phyloP scores from a whole-genome alignment of 2,888 invertebrate species.

The Limenitis camilla region DNA sequence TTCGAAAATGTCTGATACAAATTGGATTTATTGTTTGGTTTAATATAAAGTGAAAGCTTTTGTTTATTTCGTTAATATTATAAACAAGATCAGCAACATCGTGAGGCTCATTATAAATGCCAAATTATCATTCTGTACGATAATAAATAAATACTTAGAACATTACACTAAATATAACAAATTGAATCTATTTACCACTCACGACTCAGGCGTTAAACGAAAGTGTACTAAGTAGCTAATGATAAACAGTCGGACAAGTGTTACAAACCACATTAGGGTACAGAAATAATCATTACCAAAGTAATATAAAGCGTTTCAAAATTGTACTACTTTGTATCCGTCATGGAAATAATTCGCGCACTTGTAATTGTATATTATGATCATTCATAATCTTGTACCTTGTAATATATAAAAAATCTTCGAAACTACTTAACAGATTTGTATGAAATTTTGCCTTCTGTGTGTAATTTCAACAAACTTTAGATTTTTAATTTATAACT shows the following conservation, averaged over 20 bases:
- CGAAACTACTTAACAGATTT: too few species aligned
- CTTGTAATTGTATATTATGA: neutral
- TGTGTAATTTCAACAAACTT: too few species aligned
- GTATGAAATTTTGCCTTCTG: too few species aligned
- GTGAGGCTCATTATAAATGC: neutral
- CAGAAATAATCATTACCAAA: conserved; percentile 12
- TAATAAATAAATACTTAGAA: conserved; percentile 8
- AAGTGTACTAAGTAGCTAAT: conserved; percentile 26
- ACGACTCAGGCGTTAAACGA: conserved; percentile 40
- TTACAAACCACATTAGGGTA: conserved; percentile 21
- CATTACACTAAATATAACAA: conserved; percentile 48
- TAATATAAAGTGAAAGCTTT: too few species aligned
- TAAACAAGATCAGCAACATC: neutral
- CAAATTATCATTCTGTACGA: conserved; percentile 8
- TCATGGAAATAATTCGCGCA: neutral
- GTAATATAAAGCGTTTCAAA: conserved; percentile 2
- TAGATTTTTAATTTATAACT: too few species aligned
- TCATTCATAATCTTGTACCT: neutral
- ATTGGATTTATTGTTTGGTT: too few species aligned
- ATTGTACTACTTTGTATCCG: conserved; percentile 4
- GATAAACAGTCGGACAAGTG: conserved; percentile 27
- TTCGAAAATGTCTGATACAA: too few species aligned
- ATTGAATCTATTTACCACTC: conserved; percentile 54
- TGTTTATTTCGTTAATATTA: too few species aligned
- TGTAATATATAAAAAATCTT: too few species aligned